These are phyloP conservation scores for Heliconius hermathena DNA, from an alignment of 1,140 invertebrate species.

Conservation along the genomic window DNA sequence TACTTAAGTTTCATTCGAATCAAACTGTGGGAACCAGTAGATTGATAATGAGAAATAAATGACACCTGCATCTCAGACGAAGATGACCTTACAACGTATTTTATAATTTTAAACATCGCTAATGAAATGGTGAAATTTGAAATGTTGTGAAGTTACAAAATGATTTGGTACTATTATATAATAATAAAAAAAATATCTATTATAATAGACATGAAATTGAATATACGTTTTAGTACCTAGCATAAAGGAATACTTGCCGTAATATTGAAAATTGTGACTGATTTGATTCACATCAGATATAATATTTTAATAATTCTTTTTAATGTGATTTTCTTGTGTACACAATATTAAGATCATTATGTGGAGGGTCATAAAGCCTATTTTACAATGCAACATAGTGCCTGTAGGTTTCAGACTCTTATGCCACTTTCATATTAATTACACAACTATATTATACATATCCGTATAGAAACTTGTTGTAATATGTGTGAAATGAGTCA, in stretches of 20 bases:
- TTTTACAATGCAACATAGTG: not conserved
- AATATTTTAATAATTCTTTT: no score
- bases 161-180: no score
- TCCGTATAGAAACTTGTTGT: constrained; percentile 37
- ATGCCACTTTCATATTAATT: constrained; percentile 41
- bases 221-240: no score
- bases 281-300: no score
- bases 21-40: constrained; percentile 14
- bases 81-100: not conserved
- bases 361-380: not conserved
- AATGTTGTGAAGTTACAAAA: no score
- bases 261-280: no score
- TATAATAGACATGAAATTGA: no score
- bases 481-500: constrained; percentile 28
- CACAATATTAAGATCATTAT: not conserved
- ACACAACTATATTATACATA: constrained; percentile 33
- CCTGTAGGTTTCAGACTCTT: constrained; percentile 17
- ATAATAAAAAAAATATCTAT: no score
- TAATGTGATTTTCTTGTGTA: not conserved
- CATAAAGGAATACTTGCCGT: no score
- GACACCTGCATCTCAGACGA: not conserved
- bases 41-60: constrained; percentile 11
- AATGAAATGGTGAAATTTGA: no score
- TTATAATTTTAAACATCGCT: not conserved
- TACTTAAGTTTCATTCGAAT: constrained; percentile 20